Evolutionary conservation across 2,797 vertebrate species (phyloP).

Genomic region (Enteromius anoplus): DNA sequence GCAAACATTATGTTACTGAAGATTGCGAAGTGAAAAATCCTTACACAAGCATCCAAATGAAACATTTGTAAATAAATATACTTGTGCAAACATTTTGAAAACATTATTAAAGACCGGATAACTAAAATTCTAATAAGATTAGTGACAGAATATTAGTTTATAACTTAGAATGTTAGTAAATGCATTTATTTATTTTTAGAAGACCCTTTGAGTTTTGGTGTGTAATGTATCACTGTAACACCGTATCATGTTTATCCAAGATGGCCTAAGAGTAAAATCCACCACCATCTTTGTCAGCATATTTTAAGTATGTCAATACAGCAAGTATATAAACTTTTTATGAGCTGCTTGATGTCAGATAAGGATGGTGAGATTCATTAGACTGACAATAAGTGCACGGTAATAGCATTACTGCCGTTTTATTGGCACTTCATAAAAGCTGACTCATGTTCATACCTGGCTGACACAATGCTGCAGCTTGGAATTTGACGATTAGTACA

Average conservation of each 20-base stretch:
- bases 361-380: neutral
- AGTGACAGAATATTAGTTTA: neutral
- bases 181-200: neutral
- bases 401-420: neutral
- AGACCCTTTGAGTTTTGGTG: neutral
- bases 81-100: neutral
- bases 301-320: neutral
- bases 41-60: neutral
- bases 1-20: neutral
- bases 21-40: neutral
- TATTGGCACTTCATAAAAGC: neutral
- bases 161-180: neutral
- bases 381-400: neutral
- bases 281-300: neutral
- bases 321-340: neutral
- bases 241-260: neutral
- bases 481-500: neutral
- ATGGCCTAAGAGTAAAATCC: neutral
- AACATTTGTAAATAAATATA: neutral
- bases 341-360: constrained; percentile 15
- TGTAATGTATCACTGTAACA: neutral
- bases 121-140: neutral
- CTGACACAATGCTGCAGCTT: neutral
- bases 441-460: neutral
- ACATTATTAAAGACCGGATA: neutral